Base-by-base conservation (phyloP, 2,797 vertebrate species). In the Gymnocypris eckloni region DNA sequence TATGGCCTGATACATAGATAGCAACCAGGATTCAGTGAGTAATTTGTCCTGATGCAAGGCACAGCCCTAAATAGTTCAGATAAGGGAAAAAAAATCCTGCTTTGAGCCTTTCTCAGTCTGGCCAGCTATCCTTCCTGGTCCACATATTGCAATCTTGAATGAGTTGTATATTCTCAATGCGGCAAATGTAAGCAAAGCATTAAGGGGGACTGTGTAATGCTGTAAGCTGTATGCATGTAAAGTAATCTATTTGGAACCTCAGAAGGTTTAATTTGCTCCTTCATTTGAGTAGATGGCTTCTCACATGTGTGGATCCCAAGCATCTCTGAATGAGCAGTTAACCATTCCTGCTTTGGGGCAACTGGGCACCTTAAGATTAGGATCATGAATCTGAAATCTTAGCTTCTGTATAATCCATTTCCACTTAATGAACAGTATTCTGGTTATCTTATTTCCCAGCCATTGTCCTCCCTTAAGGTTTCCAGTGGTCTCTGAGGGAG, bases 401-500 rank as follows among this genome's bases (percentile, higher is more conserved):
- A 75, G 33, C 70, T 75, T 75, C 56, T 66, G 78, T 81, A 81
- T 73, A 33, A 81, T 54, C 78, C 56, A 86, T 54, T 86, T 73
- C 69, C 56, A 67, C 70, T 67, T 73, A 81, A 75, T 16, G 2
- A 69, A 39, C 73, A 67, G 43, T 11, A 33, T 75, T 54, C 22
- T 48, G 16, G 25, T 33, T 73, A 39, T 81, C 45, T 77, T 64
- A 73, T 82, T 82, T 84, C 69, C 73, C 13, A 67, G 70, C 78
- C 69, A 54, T 86, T 67, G 84, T 73, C 69, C 54, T 75, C 87
- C 76, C 67, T 77, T n/a, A 67, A 59, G 84, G 43, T 64, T 81
- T 75, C 69, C 61, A 72, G 20, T 81, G 78, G 50, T 84, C 64
- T 81, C 43, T 25, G 56, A 69, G 83, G 79, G 48, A 75, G 70